A percentile compares a stretch with the other conserved stretches of the same genome.
Evolutionary conservation across 2,797 vertebrate species (phyloP).

Genomic region (Platalea minor): DNA sequence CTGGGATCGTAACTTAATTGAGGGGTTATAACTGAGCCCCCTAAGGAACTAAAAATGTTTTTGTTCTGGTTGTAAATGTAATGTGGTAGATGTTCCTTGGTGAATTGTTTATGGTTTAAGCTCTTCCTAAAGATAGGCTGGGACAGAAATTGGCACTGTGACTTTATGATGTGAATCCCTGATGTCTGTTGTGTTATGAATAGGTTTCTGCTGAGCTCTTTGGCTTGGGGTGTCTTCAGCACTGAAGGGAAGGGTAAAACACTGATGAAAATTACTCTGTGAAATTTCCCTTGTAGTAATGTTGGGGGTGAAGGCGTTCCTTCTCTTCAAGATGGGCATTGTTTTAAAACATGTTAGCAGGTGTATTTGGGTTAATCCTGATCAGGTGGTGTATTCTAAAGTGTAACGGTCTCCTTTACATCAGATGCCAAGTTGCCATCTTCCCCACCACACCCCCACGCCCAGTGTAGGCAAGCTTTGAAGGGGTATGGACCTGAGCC

Average conservation of each 20-base stretch:
- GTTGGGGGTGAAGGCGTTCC: neutral
- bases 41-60: neutral
- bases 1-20: neutral
- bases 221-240: neutral
- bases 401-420: neutral
- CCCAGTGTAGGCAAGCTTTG: neutral
- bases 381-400: neutral
- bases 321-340: neutral
- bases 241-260: neutral
- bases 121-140: neutral
- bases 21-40: neutral
- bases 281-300: neutral
- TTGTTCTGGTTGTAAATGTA: neutral
- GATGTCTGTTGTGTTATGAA: neutral
- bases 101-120: neutral
- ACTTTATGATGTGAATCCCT: neutral
- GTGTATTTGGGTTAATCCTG: neutral
- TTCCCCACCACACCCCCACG: too few species aligned
- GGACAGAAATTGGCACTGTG: neutral
- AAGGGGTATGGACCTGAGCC: neutral
- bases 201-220: neutral
- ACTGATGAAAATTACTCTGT: neutral
- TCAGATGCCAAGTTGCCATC: neutral
- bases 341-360: neutral
- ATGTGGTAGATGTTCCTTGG: neutral